Percentiles rank a stretch among this genome's conserved stretches.
phyloP scores from a whole-genome alignment of 2,113 vertebrate species.

The Sitta europaea region DNA sequence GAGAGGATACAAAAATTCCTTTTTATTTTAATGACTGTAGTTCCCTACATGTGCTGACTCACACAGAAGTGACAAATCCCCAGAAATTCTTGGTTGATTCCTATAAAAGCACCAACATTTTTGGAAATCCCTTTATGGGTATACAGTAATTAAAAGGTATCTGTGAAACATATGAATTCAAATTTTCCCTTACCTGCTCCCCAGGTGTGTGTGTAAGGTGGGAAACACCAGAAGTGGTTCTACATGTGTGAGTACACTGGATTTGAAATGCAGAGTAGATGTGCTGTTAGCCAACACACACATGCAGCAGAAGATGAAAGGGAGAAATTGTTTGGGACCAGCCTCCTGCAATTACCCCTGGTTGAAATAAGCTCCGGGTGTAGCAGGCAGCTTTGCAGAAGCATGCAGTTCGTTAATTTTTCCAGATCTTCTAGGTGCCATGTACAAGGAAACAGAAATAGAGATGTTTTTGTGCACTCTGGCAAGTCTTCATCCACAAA shows the following conservation, averaged over 20 bases:
- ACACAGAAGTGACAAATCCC: not conserved
- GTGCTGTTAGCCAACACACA: not conserved
- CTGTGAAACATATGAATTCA: not conserved
- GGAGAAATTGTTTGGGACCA: not conserved
- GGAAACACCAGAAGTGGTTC: not conserved
- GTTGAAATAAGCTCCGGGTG: not conserved
- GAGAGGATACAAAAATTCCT: not conserved
- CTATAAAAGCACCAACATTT: not conserved
- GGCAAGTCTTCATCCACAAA: not conserved
- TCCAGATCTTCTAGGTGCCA: not conserved
- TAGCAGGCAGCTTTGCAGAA: not conserved
- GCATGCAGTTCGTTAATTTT: not conserved
- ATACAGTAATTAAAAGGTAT: not conserved
- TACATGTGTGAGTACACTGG: not conserved
- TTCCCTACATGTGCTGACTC: not conserved
- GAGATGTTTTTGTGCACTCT: not conserved
- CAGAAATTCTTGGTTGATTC: not conserved
- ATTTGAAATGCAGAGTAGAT: not conserved
- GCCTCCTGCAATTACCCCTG: not conserved
- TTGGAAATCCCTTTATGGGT: not conserved
- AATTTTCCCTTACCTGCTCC: fast-evolving
- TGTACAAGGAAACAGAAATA: not conserved
- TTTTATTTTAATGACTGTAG: not conserved
- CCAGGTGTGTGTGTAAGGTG: not conserved
- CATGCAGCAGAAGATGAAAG: not conserved